phyloP scores from a whole-genome alignment of 2,888 invertebrate genomes.

The Apodemia mormo region DNA sequence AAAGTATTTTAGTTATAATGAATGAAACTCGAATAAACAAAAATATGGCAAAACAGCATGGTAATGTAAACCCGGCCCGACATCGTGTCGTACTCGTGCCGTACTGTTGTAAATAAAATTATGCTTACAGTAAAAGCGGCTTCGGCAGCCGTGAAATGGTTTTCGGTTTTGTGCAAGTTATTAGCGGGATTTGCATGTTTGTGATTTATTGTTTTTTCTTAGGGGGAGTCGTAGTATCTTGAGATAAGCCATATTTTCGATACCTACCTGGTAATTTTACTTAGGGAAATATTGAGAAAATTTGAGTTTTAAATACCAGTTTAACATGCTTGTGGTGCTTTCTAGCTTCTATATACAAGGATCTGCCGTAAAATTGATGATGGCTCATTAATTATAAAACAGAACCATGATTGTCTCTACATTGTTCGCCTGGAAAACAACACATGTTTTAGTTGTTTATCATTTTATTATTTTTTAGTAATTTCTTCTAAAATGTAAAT shows the following conservation, averaged over 20 bases:
- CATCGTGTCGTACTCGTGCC: conserved; percentile 35
- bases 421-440: too few species aligned
- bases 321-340: too few species aligned
- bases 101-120: conserved; percentile 25
- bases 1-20: neutral
- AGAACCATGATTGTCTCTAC: too few species aligned
- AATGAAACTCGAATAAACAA: too few species aligned
- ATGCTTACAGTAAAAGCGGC: conserved; percentile 40
- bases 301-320: too few species aligned
- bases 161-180: conserved; percentile 81
- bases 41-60: neutral
- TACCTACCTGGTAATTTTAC: conserved; percentile 19
- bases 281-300: neutral
- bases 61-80: neutral
- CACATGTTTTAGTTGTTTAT: too few species aligned
- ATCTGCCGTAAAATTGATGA: too few species aligned
- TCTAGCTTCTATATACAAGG: too few species aligned
- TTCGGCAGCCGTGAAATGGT: conserved; percentile 76
- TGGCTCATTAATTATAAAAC: too few species aligned
- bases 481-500: too few species aligned
- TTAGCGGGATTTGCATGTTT: conserved; percentile 80
- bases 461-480: too few species aligned
- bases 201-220: conserved; percentile 72
- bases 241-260: conserved; percentile 44
- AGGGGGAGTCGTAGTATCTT: conserved; percentile 42